These are phyloP conservation scores for Pelecanus crispus DNA, from an alignment of 2,113 vertebrate genomes.

Conservation along the genomic window DNA sequence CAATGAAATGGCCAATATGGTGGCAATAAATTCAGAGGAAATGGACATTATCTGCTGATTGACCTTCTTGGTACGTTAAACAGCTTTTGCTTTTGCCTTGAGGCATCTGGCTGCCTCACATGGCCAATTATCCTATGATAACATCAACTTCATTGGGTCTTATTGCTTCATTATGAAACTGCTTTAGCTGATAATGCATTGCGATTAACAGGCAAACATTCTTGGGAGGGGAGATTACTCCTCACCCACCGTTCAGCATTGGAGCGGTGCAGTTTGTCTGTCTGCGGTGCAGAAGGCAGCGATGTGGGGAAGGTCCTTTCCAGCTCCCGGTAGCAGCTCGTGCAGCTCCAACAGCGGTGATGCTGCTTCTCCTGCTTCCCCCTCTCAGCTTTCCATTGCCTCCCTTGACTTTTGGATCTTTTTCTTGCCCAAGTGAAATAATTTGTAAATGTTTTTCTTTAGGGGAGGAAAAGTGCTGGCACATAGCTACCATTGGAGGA, in stretches of 20 bases:
- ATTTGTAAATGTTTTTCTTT: not conserved
- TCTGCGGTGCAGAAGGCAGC: not conserved
- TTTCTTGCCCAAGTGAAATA: not conserved
- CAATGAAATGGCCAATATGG: not conserved
- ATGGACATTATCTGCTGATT: slow-evolving; percentile 54
- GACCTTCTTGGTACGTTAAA: slow-evolving; percentile 43
- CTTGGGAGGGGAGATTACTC: not conserved
- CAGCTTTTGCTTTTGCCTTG: slow-evolving; percentile 49
- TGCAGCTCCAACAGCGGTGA: rapidly evolving
- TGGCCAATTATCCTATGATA: slow-evolving; percentile 61
- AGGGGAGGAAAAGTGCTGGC: not conserved
- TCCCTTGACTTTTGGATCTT: not conserved
- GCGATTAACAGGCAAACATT: not conserved
- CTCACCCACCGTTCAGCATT: not conserved
- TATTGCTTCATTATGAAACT: slow-evolving; percentile 57
- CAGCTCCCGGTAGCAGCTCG: rapidly evolving
- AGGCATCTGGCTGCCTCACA: slow-evolving; percentile 51
- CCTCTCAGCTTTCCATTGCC: not conserved
- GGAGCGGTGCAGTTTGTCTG: not conserved
- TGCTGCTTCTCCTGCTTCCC: not conserved
- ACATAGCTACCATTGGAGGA: not conserved
- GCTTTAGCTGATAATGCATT: slow-evolving; percentile 9
- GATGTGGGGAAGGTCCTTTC: not conserved
- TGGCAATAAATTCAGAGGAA: slow-evolving; percentile 42
- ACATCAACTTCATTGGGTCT: slow-evolving; percentile 46